phyloP scores from a whole-genome alignment of 2,113 vertebrate species.

The Scytalopus superciliaris region DNA sequence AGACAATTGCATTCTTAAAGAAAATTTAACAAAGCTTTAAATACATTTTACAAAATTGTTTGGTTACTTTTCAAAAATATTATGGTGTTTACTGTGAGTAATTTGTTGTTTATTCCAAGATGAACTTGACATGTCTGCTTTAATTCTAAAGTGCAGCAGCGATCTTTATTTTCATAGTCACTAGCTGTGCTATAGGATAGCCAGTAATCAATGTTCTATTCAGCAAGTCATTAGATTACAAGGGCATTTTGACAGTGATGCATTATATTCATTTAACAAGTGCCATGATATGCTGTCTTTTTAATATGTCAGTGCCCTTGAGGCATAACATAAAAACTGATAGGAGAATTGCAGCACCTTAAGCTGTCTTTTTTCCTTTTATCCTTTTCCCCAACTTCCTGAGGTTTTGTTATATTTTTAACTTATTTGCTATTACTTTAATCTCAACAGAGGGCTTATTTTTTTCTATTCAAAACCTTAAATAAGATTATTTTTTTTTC shows the following conservation, averaged over 20 bases:
- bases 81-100: not conserved
- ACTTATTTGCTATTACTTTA: not conserved
- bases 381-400: not conserved
- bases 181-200: not conserved
- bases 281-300: not conserved
- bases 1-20: not conserved
- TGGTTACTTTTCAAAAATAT: not conserved
- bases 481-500: not conserved
- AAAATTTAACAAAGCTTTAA: not conserved
- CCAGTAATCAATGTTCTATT: not conserved
- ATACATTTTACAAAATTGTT: not conserved
- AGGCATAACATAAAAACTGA: conserved; percentile 13
- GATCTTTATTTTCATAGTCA: not conserved
- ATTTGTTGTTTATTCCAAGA: not conserved
- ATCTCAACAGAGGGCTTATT: not conserved
- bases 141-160: not conserved
- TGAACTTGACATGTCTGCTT: not conserved
- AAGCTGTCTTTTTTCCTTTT: not conserved
- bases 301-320: conserved; percentile 29
- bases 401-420: not conserved
- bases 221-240: conserved; percentile 59
- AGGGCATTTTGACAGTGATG: conserved; percentile 52
- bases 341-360: not conserved
- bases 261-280: conserved; percentile 38
- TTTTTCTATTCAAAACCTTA: not conserved